These are phyloP conservation scores for Archips crataeganus DNA, from an alignment of 2,888 invertebrate species.

Conservation along the genomic window DNA sequence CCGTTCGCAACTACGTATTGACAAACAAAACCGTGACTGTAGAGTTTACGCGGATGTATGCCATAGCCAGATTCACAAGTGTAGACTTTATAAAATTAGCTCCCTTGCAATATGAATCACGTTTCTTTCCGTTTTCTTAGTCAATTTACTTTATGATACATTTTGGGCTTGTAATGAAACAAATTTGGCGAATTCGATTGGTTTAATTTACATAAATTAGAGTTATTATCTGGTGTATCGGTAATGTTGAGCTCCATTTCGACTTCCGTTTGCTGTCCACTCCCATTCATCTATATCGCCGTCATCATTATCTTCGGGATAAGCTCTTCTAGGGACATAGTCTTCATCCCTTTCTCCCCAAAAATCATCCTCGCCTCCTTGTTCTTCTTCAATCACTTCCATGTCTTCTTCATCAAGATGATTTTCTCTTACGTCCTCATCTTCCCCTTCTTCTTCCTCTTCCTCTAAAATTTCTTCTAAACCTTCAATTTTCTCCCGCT, in stretches of 20 bases:
- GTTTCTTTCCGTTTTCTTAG: not conserved
- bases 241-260: conserved; percentile 73
- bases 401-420: conserved; percentile 71
- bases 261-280: conserved; percentile 64
- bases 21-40: not conserved
- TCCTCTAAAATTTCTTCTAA: conserved; percentile 79
- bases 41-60: conserved; percentile 11
- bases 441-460: conserved; percentile 63
- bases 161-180: conserved; percentile 17
- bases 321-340: conserved; percentile 55
- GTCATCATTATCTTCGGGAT: conserved; percentile 63
- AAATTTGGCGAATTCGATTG: conserved; percentile 11
- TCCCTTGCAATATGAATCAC: conserved; percentile 5
- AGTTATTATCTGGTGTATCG: conserved; percentile 72
- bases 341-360: conserved; percentile 67
- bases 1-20: conserved; percentile 2
- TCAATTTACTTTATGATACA: conserved; percentile 7
- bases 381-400: conserved; percentile 50
- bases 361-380: conserved; percentile 69
- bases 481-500: conserved; percentile 67
- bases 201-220: conserved; percentile 53
- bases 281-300: conserved; percentile 83
- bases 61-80: conserved; percentile 4
- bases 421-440: conserved; percentile 64
- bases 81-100: not conserved